Evolutionary conservation across 2,113 vertebrate species (phyloP).

Genomic region (Cebidichthys violaceus): DNA sequence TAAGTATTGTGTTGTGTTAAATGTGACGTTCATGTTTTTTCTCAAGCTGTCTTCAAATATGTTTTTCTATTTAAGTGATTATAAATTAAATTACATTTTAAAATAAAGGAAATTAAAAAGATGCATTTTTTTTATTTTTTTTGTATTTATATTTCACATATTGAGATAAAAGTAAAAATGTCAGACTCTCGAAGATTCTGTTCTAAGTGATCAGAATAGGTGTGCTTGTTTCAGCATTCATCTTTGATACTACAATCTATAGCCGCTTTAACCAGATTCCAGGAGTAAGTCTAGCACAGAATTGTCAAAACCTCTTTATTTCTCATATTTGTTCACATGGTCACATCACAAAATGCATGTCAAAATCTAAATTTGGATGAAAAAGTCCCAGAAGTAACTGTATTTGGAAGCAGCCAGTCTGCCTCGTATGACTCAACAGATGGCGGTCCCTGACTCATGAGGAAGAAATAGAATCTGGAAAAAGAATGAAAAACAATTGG

Average conservation of each 20-base stretch:
- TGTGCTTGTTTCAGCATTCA: neutral
- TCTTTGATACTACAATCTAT: neutral
- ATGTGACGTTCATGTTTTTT: conserved; percentile 1
- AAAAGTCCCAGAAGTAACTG: conserved; percentile 49
- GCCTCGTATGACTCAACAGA: conserved; percentile 65
- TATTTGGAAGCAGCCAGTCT: conserved; percentile 36
- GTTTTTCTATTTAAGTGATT: conserved; percentile 38
- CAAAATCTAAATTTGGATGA: conserved; percentile 44
- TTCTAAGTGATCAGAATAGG: neutral
- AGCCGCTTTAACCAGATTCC: neutral
- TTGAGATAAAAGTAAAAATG: neutral
- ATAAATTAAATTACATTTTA: conserved; percentile 41
- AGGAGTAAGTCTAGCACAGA: neutral
- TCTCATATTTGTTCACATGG: conserved; percentile 13
- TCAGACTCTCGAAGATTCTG: neutral
- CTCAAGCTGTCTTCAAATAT: conserved; percentile 18
- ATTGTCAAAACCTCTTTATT: conserved; percentile 19
- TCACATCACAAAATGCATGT: conserved; percentile 3
- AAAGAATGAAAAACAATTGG: conserved; percentile 18
- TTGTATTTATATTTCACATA: conserved; percentile 13
- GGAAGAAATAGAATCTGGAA: conserved; percentile 42
- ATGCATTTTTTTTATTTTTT: neutral
- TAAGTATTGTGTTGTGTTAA: neutral
- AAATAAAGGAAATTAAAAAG: neutral
- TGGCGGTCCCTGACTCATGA: conserved; percentile 57